phyloP scores from a whole-genome alignment of 2,113 vertebrate genomes.

The Penelope pileata region DNA sequence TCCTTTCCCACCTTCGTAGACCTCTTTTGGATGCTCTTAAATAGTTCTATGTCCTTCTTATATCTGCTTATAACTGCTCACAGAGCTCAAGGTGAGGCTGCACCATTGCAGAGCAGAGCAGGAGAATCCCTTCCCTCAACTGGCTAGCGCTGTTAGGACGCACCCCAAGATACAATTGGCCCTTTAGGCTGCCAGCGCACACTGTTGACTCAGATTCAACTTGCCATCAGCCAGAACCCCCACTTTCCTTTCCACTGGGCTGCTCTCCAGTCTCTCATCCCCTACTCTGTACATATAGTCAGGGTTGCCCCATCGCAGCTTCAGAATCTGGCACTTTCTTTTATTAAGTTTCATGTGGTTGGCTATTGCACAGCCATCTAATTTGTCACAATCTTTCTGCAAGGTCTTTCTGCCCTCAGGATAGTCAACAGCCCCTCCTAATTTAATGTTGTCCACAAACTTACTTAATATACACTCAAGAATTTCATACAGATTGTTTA shows the following conservation, averaged over 20 bases:
- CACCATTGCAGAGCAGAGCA: background rate
- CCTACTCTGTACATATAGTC: background rate
- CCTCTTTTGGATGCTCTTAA: too few relatives aligned
- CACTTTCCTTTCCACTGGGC: background rate
- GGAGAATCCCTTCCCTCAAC: background rate
- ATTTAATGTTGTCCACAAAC: background rate
- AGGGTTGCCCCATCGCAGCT: background rate
- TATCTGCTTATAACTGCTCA: background rate
- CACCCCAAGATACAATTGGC: background rate
- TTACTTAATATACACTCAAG: background rate
- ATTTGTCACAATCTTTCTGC: background rate
- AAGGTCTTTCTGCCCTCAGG: background rate
- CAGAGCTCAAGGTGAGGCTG: background rate
- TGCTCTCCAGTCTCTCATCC: background rate
- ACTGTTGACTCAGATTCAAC: background rate
- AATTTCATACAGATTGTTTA: background rate
- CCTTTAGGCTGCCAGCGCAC: background rate
- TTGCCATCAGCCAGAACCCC: background rate
- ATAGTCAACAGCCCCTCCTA: background rate
- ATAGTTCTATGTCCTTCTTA: background rate
- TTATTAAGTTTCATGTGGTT: background rate
- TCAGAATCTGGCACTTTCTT: background rate
- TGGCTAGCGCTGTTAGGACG: background rate
- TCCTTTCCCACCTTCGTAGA: too few relatives aligned
- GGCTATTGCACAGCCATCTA: background rate